Base-by-base conservation (phyloP, 1,140 invertebrate species). In the Drosophila repletoides region DNA sequence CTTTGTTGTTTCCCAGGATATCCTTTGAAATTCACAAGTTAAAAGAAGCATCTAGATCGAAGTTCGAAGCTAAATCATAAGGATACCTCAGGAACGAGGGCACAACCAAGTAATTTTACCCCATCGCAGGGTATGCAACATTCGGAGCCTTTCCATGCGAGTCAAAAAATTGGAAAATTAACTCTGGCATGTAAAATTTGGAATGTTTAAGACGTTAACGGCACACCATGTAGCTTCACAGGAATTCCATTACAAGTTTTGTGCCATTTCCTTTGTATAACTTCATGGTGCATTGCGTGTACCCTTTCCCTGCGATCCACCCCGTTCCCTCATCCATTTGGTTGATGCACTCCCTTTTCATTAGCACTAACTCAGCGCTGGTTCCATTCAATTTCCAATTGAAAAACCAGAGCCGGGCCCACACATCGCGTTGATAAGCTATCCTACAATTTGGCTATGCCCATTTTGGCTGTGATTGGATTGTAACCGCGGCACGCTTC, bases 401-500 rank as follows among this genome's bases (percentile, higher is more conserved):
- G 45, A 43, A 65, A 65, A 48, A 22, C 14, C 29, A 38, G n/a
- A 58, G 53, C 21, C 22, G 22, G 19, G 34, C 24, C 12, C 58
- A 49, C 43, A 49, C 43, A 15, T n/a, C 10, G 22, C 15, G 21
- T 12, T 69, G 65, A 72, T 72, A 72, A 72, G 58, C 70, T 73
- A 69, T 70, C 51, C 66, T 41, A 38, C 59, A 69, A 73, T 73
- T 73, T 73, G 59, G 58, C 52, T 65, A 53, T 69, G 66, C 46
- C 65, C 65, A 59, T 73, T 73, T 69, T 59, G 29, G 24, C 46
- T 33, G 45, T 59, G 66, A 64, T 59, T 69, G 63, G 55, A 58
- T 66, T 68, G 70, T 69, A 69, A 68, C 70, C 41, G 65, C 58
- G 51, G 59, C 58, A 69, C 65, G 70, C 70, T 72, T 72, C 65